Percentiles rank a stretch among this genome's conserved stretches.
Conservation (phyloP, 1,140 invertebrate genomes). For the Penaeus vannamei region DNA sequence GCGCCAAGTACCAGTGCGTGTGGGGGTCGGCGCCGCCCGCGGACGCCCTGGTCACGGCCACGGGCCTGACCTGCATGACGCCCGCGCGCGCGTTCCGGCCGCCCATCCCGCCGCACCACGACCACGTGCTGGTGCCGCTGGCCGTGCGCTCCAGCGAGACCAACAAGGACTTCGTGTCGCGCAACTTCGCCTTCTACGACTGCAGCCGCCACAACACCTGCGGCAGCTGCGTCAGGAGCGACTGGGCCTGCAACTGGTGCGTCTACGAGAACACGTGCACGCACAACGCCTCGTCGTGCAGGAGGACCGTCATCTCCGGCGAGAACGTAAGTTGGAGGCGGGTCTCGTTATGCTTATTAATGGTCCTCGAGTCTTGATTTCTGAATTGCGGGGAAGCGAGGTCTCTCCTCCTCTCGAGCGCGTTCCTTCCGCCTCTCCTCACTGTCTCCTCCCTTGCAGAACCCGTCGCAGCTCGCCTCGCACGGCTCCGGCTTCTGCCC, state of each 20-base stretch:
- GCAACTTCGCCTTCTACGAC: slow-evolving; percentile 95
- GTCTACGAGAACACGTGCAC: slow-evolving; percentile 95
- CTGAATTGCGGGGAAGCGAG: no score
- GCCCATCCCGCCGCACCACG: slow-evolving; percentile 82
- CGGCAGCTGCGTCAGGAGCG: slow-evolving; percentile 86
- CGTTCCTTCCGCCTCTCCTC: no score
- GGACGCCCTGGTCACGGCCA: slow-evolving; percentile 84
- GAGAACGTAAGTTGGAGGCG: slow-evolving; percentile 78
- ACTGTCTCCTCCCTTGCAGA: no score
- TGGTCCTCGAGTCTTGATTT: no score
- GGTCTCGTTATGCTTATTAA: no score
- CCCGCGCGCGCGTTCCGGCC: slow-evolving; percentile 81
- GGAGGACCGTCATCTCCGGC: slow-evolving; percentile 85
- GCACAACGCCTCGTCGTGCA: slow-evolving; percentile 86
- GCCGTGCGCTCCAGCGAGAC: slow-evolving; percentile 93
- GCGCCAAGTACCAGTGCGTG: slow-evolving; percentile 95
- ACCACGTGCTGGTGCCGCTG: slow-evolving; percentile 92
- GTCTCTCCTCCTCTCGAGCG: no score
- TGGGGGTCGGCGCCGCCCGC: slow-evolving; percentile 84
- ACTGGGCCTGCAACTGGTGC: slow-evolving; percentile 97
- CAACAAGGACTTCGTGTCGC: slow-evolving; percentile 94
- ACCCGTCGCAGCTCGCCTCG: slow-evolving; percentile 80
- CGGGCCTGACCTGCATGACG: slow-evolving; percentile 88
- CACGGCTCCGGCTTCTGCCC: slow-evolving; percentile 86
- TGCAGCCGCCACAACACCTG: slow-evolving; percentile 91